Conservation (phyloP, 2,888 invertebrate genomes). For the Drosophila nr. perissopoda region DNA sequence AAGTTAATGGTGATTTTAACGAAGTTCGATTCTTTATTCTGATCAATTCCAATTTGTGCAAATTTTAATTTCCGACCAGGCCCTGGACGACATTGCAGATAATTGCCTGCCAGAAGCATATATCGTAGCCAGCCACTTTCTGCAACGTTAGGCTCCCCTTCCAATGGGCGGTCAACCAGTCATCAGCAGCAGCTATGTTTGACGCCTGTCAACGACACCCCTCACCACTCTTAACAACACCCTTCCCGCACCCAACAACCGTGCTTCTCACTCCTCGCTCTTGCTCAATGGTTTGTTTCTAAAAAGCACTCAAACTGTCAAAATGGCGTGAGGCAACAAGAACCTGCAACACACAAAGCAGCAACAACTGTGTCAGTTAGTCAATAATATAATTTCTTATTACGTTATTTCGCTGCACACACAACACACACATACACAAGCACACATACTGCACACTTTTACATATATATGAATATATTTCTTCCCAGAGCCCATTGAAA, state of each 20-base stretch:
- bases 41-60: neutral
- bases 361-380: slow-evolving; percentile 58
- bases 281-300: slow-evolving; percentile 61
- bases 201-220: slow-evolving; percentile 60
- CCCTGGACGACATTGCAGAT: slow-evolving; percentile 25
- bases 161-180: neutral
- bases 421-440: neutral
- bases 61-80: neutral
- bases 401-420: slow-evolving; percentile 56
- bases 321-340: slow-evolving; percentile 62
- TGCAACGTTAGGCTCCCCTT: neutral
- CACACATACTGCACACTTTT: neutral
- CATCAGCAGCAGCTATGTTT: slow-evolving; percentile 42
- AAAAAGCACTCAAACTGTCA: slow-evolving; percentile 69
- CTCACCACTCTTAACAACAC: neutral
- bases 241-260: slow-evolving; percentile 1
- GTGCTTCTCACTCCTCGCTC: neutral
- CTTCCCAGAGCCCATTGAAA: neutral
- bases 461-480: neutral
- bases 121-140: neutral
- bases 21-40: neutral
- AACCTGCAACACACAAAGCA: slow-evolving; percentile 24
- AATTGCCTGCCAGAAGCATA: slow-evolving; percentile 40
- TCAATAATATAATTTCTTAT: slow-evolving; percentile 74
- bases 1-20: neutral